Conservation (phyloP, 1,140 invertebrate species). For the Pseudomyrmex pallidus region DNA sequence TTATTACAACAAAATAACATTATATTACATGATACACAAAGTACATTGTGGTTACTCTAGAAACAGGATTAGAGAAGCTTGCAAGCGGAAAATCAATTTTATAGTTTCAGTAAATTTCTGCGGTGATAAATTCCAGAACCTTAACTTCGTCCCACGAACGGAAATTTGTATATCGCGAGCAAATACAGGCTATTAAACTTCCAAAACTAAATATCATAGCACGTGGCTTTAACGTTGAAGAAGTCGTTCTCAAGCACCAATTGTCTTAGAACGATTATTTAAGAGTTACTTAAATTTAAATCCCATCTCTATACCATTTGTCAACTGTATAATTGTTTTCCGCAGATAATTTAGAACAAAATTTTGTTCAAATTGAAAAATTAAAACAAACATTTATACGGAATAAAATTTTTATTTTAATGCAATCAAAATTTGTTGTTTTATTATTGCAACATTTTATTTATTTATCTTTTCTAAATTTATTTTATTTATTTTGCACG, state of each 20-base stretch:
- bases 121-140: not conserved
- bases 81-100: slow-evolving; percentile 8
- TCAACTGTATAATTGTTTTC: not conserved
- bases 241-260: not conserved
- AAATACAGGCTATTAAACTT: slow-evolving; percentile 17
- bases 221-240: not conserved
- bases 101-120: not conserved
- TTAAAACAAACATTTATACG: not conserved
- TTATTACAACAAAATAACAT: not conserved
- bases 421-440: too few species aligned
- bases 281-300: not conserved
- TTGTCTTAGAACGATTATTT: not conserved
- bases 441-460: too few species aligned
- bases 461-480: not conserved
- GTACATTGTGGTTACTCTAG: not conserved
- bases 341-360: not conserved
- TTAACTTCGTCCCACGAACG: not conserved
- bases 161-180: not conserved
- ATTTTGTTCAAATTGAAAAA: not conserved
- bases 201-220: not conserved
- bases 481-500: too few species aligned
- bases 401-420: too few species aligned
- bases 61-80: not conserved
- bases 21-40: not conserved
- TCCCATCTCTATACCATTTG: not conserved